These are phyloP conservation scores for Diloba caeruleocephala DNA, from an alignment of 2,888 invertebrate genomes.

Conservation along the genomic window DNA sequence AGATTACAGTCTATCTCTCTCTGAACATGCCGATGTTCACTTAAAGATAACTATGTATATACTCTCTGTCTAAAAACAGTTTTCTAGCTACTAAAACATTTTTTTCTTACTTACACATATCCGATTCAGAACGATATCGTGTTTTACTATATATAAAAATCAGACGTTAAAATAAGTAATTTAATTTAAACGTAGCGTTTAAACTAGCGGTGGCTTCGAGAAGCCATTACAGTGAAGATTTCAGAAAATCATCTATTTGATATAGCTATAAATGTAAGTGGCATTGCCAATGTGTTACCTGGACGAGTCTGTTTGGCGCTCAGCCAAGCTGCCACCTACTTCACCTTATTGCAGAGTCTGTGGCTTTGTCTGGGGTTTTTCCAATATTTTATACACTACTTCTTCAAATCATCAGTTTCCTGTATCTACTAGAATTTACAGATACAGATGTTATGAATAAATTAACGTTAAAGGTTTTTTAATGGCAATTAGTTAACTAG, in stretches of 20 bases:
- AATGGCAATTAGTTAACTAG: constrained; percentile 36
- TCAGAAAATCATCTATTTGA: constrained; percentile 35
- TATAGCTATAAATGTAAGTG: constrained; percentile 55
- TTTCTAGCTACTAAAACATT: background rate
- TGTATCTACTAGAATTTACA: constrained; percentile 23
- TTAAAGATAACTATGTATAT: too few relatives aligned
- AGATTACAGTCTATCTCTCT: too few relatives aligned
- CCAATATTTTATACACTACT: constrained; percentile 36
- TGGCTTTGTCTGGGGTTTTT: constrained; percentile 58
- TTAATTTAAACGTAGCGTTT: constrained; percentile 13
- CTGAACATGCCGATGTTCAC: too few relatives aligned
- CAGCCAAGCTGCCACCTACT: constrained; percentile 56
- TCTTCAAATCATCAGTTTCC: constrained; percentile 38
- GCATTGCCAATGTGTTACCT: constrained; percentile 58
- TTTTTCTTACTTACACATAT: too few relatives aligned
- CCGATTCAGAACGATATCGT: too few relatives aligned
- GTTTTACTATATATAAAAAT: too few relatives aligned
- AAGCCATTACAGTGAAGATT: constrained; percentile 27
- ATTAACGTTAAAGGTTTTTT: background rate
- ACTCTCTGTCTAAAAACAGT: too few relatives aligned
- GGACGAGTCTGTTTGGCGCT: constrained; percentile 55
- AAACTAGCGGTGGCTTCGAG: constrained; percentile 11
- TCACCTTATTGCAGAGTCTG: constrained; percentile 49
- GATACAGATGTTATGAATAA: constrained; percentile 7
- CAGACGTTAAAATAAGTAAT: background rate